These are phyloP conservation scores for Colistium nudipinnis DNA, from an alignment of 2,113 vertebrate genomes.

Conservation along the genomic window DNA sequence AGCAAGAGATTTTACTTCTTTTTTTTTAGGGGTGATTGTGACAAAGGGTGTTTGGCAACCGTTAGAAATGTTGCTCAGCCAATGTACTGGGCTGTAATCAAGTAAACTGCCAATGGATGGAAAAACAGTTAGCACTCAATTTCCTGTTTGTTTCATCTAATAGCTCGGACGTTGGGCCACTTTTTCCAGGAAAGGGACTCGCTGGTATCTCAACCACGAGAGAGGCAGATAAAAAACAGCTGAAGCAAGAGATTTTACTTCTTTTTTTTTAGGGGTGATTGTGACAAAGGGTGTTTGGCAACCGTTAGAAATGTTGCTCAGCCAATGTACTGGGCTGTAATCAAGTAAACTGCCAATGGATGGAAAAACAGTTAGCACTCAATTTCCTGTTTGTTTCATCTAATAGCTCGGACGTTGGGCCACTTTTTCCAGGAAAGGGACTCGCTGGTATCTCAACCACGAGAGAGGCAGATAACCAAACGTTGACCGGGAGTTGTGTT, in stretches of 20 bases:
- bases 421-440: slow-evolving; percentile 15
- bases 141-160: slow-evolving; percentile 54
- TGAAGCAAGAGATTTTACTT: slow-evolving; percentile 40
- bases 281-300: slow-evolving; percentile 26
- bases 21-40: slow-evolving; percentile 42
- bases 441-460: slow-evolving; percentile 8
- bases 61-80: slow-evolving; percentile 6
- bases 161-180: slow-evolving; percentile 14
- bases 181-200: slow-evolving; percentile 9
- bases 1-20: slow-evolving; percentile 21
- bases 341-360: slow-evolving; percentile 44
- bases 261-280: slow-evolving; percentile 32
- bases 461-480: slow-evolving; percentile 20
- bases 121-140: slow-evolving; percentile 44
- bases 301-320: slow-evolving; percentile 12
- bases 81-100: slow-evolving; percentile 51
- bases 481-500: too few relatives aligned
- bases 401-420: slow-evolving; percentile 13
- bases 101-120: slow-evolving; percentile 34
- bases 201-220: slow-evolving; percentile 16
- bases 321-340: slow-evolving; percentile 41
- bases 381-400: slow-evolving; percentile 61
- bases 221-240: slow-evolving; percentile 41
- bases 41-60: slow-evolving; percentile 16
- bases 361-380: slow-evolving; percentile 31